Evolutionary conservation across 2,888 invertebrate species (phyloP).

Genomic region (Drosophila anomalipes): DNA sequence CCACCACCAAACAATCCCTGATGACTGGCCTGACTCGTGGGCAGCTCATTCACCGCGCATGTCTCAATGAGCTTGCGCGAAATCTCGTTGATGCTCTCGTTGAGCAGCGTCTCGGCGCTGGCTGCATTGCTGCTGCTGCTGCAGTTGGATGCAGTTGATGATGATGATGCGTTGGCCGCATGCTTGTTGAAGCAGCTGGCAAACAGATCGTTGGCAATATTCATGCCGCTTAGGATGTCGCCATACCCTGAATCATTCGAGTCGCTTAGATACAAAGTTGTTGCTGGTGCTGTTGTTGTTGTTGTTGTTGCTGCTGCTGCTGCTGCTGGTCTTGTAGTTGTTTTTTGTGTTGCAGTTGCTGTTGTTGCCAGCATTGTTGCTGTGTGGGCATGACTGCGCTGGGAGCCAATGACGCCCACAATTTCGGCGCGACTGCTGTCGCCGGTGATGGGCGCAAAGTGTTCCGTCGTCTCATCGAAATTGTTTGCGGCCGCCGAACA

Average conservation of each 20-base stretch:
- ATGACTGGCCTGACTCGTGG: constrained; percentile 11
- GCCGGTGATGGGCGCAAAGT: constrained; percentile 76
- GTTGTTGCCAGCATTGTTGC: constrained; percentile 17
- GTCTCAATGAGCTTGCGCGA: constrained; percentile 85
- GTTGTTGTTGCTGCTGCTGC: constrained; percentile 17
- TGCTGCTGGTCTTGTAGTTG: constrained; percentile 22
- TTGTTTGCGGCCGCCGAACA: constrained; percentile 41
- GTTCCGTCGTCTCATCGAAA: constrained; percentile 68
- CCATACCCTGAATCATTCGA: constrained; percentile 84
- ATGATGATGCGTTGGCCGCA: constrained; percentile 5
- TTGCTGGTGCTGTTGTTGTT: constrained; percentile 18
- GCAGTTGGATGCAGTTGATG: constrained; percentile 13
- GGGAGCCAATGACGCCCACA: constrained; percentile 84
- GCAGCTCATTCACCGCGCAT: constrained; percentile 79
- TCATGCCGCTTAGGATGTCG: constrained; percentile 84
- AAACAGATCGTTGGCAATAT: constrained; percentile 84
- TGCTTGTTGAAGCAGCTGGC: constrained; percentile 64
- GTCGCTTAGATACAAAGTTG: constrained; percentile 66
- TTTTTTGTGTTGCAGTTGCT: constrained; percentile 21
- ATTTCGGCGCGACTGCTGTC: constrained; percentile 80
- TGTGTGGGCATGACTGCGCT: constrained; percentile 70
- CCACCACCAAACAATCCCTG: not conserved
- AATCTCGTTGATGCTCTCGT: constrained; percentile 85
- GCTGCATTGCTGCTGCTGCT: constrained; percentile 5
- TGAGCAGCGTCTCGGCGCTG: constrained; percentile 80